These are phyloP conservation scores for Temnothorax rugatulus DNA, from an alignment of 2,888 invertebrate species.

Conservation along the genomic window DNA sequence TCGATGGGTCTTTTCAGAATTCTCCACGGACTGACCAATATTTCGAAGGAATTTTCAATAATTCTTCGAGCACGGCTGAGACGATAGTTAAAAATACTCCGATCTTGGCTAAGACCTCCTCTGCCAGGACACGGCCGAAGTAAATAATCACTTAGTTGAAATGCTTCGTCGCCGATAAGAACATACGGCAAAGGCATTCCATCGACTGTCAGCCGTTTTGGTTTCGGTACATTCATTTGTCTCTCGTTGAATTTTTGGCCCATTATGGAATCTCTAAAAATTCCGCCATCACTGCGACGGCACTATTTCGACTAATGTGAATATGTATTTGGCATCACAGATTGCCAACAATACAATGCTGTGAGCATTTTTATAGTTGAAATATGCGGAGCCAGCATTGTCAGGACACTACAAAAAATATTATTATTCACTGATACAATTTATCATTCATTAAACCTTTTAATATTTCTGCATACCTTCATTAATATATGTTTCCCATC, in stretches of 20 bases:
- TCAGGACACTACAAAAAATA: not conserved
- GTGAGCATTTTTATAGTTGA: slow-evolving; percentile 2
- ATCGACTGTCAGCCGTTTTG: not conserved
- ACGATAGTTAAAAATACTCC: not conserved
- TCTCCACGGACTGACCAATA: not conserved
- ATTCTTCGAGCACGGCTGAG: not conserved
- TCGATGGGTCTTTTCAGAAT: not conserved
- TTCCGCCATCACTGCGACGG: not conserved
- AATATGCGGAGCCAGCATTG: not conserved
- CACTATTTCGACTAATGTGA: not conserved
- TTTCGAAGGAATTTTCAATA: not conserved
- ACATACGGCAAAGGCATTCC: not conserved
- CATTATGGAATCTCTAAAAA: not conserved
- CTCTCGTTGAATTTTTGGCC: not conserved
- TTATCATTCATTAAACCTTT: not conserved
- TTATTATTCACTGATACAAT: too few species aligned
- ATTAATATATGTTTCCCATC: not conserved
- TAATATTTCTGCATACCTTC: not conserved
- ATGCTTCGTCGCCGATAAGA: not conserved
- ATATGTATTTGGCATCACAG: not conserved
- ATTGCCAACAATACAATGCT: not conserved
- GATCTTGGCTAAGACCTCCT: not conserved
- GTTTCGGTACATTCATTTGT: not conserved
- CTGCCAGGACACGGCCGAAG: not conserved
- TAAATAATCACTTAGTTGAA: not conserved